phyloP scores from a whole-genome alignment of 2,888 invertebrate genomes.

The Polyommatus icarus region DNA sequence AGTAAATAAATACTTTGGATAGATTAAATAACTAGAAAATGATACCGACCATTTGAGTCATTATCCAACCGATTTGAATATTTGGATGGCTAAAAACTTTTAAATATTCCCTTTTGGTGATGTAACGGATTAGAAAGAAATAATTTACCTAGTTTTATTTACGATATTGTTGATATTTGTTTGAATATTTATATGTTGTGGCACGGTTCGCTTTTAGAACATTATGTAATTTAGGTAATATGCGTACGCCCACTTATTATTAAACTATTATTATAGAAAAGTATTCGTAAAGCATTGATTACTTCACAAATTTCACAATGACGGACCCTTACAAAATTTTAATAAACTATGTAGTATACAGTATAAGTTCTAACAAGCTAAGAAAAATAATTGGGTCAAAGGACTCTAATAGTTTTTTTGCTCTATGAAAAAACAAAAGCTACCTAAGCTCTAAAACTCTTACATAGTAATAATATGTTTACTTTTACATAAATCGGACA shows the following conservation, averaged over 20 bases:
- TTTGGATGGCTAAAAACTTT: slow-evolving; percentile 3
- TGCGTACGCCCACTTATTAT: neutral
- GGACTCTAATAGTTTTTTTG: too few relatives aligned
- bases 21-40: slow-evolving; percentile 12
- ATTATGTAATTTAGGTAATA: neutral
- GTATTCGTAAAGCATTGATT: neutral
- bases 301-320: too few relatives aligned
- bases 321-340: too few relatives aligned
- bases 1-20: slow-evolving; percentile 1
- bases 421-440: too few relatives aligned
- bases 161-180: slow-evolving; percentile 17
- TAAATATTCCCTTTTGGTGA: slow-evolving; percentile 12
- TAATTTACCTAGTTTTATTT: slow-evolving; percentile 21
- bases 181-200: slow-evolving; percentile 11
- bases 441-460: too few relatives aligned
- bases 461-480: neutral
- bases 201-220: slow-evolving; percentile 9
- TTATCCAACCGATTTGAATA: slow-evolving; percentile 11
- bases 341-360: too few relatives aligned
- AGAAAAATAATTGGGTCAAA: too few relatives aligned
- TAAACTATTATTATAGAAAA: neutral
- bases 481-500: neutral
- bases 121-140: slow-evolving; percentile 20
- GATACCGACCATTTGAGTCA: neutral
- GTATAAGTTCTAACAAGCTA: too few relatives aligned